Conservation (phyloP, 2,888 invertebrate genomes). For the Scotopteryx bipunctaria region DNA sequence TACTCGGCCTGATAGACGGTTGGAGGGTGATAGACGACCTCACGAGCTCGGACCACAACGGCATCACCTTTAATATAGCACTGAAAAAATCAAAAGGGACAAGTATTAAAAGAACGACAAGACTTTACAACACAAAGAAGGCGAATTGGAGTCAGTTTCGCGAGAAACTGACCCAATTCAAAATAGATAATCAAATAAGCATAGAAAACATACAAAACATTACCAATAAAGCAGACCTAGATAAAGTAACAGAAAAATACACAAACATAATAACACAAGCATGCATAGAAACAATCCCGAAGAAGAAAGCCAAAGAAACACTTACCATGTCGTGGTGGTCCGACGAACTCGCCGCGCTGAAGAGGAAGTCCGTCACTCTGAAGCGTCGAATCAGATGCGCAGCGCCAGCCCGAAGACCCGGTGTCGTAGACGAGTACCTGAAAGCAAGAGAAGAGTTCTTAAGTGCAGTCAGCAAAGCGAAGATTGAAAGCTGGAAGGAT, state of each 20-base stretch:
- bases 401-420: no score
- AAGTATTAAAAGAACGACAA: no score
- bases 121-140: constrained; percentile 17
- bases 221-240: constrained; percentile 7
- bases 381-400: constrained; percentile 3
- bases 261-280: constrained; percentile 8
- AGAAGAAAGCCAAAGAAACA: background rate
- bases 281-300: constrained; percentile 2
- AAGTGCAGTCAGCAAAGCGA: constrained; percentile 7
- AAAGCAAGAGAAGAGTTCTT: constrained; percentile 10
- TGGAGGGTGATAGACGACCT: constrained; percentile 27
- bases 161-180: constrained; percentile 20
- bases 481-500: constrained; percentile 31
- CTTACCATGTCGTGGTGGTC: constrained; percentile 26
- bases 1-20: constrained; percentile 22
- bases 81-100: constrained; percentile 15
- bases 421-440: constrained; percentile 16
- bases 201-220: constrained; percentile 12
- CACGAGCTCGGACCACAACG: constrained; percentile 37
- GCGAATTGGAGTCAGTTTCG: constrained; percentile 16
- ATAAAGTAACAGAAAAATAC: background rate
- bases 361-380: background rate
- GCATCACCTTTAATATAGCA: constrained; percentile 30
- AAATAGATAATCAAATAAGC: constrained; percentile 2
- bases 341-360: constrained; percentile 3